These are phyloP conservation scores for Baccha elongata DNA, from an alignment of 2,888 invertebrate genomes.

Conservation along the genomic window DNA sequence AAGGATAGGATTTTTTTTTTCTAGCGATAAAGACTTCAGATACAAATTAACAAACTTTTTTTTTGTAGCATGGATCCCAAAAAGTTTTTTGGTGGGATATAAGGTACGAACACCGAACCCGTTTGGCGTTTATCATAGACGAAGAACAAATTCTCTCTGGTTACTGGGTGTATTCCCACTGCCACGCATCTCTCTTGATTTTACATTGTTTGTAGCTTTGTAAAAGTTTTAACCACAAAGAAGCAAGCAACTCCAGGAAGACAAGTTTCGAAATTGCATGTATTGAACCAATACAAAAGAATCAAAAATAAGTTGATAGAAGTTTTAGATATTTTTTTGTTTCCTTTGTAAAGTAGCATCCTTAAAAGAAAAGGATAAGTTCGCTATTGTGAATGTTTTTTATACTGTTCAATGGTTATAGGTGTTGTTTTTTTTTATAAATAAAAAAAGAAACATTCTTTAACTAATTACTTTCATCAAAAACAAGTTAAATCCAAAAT, in stretches of 20 bases:
- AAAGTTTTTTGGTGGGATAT: constrained; percentile 13
- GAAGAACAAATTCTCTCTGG: constrained; percentile 31
- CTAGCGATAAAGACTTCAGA: constrained; percentile 31
- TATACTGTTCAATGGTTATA: too few species aligned
- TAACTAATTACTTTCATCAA: too few species aligned
- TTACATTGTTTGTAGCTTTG: constrained; percentile 27
- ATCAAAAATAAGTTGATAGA: not conserved
- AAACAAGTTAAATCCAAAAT: too few species aligned
- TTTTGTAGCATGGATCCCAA: not conserved
- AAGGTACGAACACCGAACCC: not conserved
- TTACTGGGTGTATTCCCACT: constrained; percentile 24
- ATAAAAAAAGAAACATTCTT: too few species aligned
- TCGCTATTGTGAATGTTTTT: not conserved
- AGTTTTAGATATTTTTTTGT: not conserved
- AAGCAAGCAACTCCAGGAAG: not conserved
- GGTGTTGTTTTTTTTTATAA: too few species aligned
- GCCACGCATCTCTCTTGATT: constrained; percentile 25
- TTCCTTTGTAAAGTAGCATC: not conserved
- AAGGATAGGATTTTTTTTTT: not conserved
- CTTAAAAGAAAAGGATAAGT: not conserved
- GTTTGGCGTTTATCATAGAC: not conserved
- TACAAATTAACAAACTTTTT: constrained; percentile 35
- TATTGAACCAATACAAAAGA: constrained; percentile 34
- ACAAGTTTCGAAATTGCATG: constrained; percentile 28
- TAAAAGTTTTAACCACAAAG: constrained; percentile 1